Base-by-base conservation (phyloP, 1,140 invertebrate species). In the Pseudoatta argentina region DNA sequence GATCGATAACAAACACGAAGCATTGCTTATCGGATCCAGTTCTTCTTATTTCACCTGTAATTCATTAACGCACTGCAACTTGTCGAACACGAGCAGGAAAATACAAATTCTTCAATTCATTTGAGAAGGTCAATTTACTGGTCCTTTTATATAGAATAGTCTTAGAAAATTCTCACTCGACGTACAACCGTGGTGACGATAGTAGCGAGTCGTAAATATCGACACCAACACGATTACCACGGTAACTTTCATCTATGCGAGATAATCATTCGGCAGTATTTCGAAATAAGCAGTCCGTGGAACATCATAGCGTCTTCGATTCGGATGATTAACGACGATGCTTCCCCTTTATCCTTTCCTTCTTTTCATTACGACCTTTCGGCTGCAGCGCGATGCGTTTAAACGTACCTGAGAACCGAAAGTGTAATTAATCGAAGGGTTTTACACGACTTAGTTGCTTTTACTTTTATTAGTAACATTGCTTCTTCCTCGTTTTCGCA, bases 211-310 rank as follows among this genome's bases (percentile, higher is more conserved):
- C 76, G 27, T 24, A 24, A 73, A 67, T 73, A 75, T 75, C 79
- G 69, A 73, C 69, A 71, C 21, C 30, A 18, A 21, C 34, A 39
- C 34, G 30, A 85, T 90, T 87, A 87, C 63, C 57, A n/a, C 53
- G 48, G 63, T 61, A 87, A 89, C 88, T 90, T 90, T 89, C 89
- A 75, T 89, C 64, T 86, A 59, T 34, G 48, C 59, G 27, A 55
- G 57, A 69, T 83, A 55, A 83, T 89, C 78, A 73, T 86, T 71
- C 53, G 75, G 88, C 77, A 90, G 87, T 71, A 55, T 90, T 90
- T 90, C 88, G 85, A 89, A 89, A 90, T 61, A 34, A 81, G 78
- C 63, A 12, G 27, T 30, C 73, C 55, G 59, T 48, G 21, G 34
- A 59, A 61, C 86, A 72, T 73, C 63, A 53, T 82, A 59, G 71